A percentile compares a stretch with the other conserved stretches of the same genome.
Conservation (phyloP, 30 jellyfish, hydroid and myxozoan species). For the Turritopsis rubra region DNA sequence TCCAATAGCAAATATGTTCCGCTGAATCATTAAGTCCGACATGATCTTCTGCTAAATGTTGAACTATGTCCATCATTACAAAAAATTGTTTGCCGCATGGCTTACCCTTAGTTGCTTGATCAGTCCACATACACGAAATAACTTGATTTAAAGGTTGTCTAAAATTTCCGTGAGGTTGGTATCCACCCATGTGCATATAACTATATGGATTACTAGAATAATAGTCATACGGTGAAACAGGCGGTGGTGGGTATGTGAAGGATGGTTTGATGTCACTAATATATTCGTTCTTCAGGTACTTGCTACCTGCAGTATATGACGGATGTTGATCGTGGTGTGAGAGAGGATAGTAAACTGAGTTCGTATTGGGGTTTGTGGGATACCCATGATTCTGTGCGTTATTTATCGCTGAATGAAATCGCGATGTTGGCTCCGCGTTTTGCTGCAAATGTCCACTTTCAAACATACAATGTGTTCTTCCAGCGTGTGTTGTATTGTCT, state of each 20-base stretch:
- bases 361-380: conserved; percentile 46
- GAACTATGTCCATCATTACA: conserved; percentile 99
- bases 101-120: conserved; percentile 92
- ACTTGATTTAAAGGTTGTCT: conserved; percentile 97
- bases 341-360: conserved; percentile 50
- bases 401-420: conserved; percentile 42
- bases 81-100: conserved; percentile 99
- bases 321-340: conserved; percentile 73
- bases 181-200: conserved; percentile 77
- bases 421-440: conserved; percentile 43
- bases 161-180: conserved; percentile 94
- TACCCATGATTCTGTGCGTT: conserved; percentile 64
- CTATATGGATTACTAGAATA: conserved; percentile 46
- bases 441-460: conserved; percentile 70
- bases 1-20: conserved; percentile 97
- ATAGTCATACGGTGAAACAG: conserved; percentile 83
- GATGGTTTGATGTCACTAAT: conserved; percentile 48
- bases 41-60: conserved; percentile 98
- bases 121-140: conserved; percentile 96
- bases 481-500: conserved; percentile 63
- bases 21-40: conserved; percentile 94
- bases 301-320: conserved; percentile 5
- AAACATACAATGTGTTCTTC: conserved; percentile 97
- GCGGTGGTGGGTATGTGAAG: conserved; percentile 39
- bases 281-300: conserved; percentile 42